Percentiles rank a stretch among this genome's conserved stretches.
Conservation (phyloP, 2,888 invertebrate genomes). For the Caprella mutica region DNA sequence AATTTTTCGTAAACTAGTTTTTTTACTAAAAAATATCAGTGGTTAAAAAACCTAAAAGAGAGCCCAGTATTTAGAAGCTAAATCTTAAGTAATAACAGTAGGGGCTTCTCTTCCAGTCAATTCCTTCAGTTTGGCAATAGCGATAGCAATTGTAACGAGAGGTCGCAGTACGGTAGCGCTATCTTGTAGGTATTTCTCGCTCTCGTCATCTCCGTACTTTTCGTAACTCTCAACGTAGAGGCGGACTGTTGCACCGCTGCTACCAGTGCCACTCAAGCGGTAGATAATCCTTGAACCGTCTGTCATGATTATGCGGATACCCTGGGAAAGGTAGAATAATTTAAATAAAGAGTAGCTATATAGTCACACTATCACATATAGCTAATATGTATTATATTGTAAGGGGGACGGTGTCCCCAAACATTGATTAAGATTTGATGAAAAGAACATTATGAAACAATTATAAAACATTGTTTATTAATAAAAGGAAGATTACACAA, state of each 20-base stretch:
- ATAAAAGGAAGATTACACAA: too few relatives aligned
- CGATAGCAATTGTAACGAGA: slow-evolving; percentile 72
- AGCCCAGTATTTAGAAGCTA: neutral
- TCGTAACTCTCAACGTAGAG: slow-evolving; percentile 93
- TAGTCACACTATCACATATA: too few relatives aligned
- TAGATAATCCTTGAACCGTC: slow-evolving; percentile 89
- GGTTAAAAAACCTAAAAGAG: too few relatives aligned
- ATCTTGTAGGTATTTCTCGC: neutral
- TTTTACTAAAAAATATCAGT: too few relatives aligned
- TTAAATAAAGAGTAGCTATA: too few relatives aligned
- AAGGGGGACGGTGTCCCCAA: too few relatives aligned
- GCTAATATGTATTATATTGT: too few relatives aligned
- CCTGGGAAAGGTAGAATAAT: too few relatives aligned
- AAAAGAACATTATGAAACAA: too few relatives aligned
- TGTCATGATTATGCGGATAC: slow-evolving; percentile 81
- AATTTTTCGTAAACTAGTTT: too few relatives aligned
- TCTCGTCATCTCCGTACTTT: slow-evolving; percentile 47
- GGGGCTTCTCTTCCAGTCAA: slow-evolving; percentile 82
- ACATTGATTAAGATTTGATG: too few relatives aligned
- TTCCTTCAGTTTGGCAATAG: slow-evolving; percentile 65
- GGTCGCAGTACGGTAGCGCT: slow-evolving; percentile 63
- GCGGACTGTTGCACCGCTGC: slow-evolving; percentile 92
- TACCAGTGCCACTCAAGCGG: slow-evolving; percentile 94
- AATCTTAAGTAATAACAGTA: slow-evolving; percentile 81
- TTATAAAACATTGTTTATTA: too few relatives aligned